Evolutionary conservation across 1,140 invertebrate species (phyloP).

Genomic region (Periplaneta americana): DNA sequence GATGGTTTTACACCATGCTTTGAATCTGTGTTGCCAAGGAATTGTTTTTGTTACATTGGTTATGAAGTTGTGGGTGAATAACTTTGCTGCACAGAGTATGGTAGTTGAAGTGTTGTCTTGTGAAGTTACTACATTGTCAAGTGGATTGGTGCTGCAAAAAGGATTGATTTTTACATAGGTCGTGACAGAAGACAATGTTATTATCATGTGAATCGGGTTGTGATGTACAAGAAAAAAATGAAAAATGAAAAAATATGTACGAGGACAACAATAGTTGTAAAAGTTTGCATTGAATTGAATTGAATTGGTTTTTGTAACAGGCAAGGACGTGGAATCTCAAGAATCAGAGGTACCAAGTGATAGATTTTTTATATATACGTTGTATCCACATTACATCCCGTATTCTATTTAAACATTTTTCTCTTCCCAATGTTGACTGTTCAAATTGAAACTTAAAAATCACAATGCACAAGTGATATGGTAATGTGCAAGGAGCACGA

Average conservation of each 20-base stretch:
- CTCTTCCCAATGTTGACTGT: not conserved
- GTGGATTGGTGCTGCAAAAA: not conserved
- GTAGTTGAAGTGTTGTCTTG: not conserved
- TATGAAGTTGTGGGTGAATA: not conserved
- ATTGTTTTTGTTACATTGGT: conserved; percentile 9
- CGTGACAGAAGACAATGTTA: not conserved
- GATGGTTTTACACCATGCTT: too few relatives aligned
- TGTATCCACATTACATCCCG: conserved; percentile 7
- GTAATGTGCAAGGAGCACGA: conserved; percentile 3
- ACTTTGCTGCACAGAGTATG: not conserved
- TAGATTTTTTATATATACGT: conserved; percentile 5
- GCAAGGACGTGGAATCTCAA: not conserved
- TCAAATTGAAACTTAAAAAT: not conserved
- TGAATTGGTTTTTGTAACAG: not conserved
- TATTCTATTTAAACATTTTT: conserved; percentile 7
- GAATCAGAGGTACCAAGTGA: not conserved
- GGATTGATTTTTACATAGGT: not conserved
- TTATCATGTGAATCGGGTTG: not conserved
- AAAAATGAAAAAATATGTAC: not conserved
- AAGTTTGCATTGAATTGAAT: not conserved
- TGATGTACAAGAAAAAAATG: not conserved
- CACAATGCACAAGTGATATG: conserved; percentile 7
- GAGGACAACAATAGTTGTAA: not conserved
- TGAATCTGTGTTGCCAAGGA: conserved; percentile 2
- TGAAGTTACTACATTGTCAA: not conserved